These are phyloP conservation scores for Stenolophus ochropezus DNA, from an alignment of 2,888 invertebrate genomes.

Conservation along the genomic window DNA sequence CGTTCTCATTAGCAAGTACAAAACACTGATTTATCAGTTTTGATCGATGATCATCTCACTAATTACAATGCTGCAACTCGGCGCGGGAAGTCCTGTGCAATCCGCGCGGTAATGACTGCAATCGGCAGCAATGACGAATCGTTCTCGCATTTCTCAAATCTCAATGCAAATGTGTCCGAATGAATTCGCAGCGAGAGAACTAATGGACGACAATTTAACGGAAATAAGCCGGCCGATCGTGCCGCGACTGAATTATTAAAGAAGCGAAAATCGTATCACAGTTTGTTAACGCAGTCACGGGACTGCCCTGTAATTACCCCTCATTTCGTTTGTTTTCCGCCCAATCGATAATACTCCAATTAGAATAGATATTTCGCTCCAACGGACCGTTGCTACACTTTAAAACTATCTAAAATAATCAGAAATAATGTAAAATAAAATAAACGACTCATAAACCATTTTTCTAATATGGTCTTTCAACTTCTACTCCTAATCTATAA, in stretches of 20 bases:
- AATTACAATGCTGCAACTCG: neutral
- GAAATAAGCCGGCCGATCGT: constrained; percentile 37
- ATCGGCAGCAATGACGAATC: constrained; percentile 48
- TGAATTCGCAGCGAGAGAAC: constrained; percentile 19
- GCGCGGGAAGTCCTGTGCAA: constrained; percentile 5
- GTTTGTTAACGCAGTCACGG: constrained; percentile 42
- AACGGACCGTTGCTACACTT: neutral
- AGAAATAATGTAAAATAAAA: too few relatives aligned
- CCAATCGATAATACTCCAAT: constrained; percentile 1
- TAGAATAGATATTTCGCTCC: constrained; percentile 5
- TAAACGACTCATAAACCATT: too few relatives aligned
- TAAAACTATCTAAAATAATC: too few relatives aligned
- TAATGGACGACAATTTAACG: constrained; percentile 45
- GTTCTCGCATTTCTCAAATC: constrained; percentile 31
- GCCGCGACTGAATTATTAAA: constrained; percentile 34
- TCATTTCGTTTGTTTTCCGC: constrained; percentile 22
- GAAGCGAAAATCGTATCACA: constrained; percentile 38
- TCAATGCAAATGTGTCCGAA: constrained; percentile 48
- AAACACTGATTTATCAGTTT: neutral
- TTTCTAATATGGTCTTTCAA: too few relatives aligned
- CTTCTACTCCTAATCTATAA: too few relatives aligned
- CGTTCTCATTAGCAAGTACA: neutral
- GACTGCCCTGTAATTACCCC: constrained; percentile 20
- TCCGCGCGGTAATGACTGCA: constrained; percentile 14
- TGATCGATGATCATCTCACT: neutral